A percentile compares a stretch with the other conserved stretches of the same genome.
phyloP scores from a whole-genome alignment of 2,113 vertebrate species.

The Coryphaenoides rupestris region DNA sequence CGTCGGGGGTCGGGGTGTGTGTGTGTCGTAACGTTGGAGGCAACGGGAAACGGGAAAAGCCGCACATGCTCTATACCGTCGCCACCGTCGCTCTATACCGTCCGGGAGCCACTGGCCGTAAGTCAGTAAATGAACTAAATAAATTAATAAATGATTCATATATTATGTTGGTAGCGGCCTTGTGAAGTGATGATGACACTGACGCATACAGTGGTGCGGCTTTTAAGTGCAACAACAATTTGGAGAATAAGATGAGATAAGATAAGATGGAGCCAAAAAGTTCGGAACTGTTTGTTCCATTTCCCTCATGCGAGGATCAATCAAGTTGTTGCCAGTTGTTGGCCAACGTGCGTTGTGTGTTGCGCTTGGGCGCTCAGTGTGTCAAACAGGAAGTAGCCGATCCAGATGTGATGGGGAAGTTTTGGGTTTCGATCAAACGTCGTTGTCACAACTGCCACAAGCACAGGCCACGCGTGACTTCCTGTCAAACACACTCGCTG shows the following conservation, averaged over 20 bases:
- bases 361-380: background rate
- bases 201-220: no score
- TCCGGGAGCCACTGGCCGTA: no score
- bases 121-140: background rate
- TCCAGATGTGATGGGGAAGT: conserved; percentile 21
- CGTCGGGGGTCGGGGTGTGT: conserved; percentile 18
- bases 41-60: background rate
- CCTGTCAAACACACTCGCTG: conserved; percentile 26
- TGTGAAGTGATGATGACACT: no score
- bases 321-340: no score
- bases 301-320: no score
- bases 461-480: conserved; percentile 32
- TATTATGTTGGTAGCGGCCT: no score
- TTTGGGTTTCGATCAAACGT: conserved; percentile 32
- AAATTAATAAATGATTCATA: no score
- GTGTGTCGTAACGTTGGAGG: conserved; percentile 31
- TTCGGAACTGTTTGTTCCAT: no score
- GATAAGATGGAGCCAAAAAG: no score
- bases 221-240: no score
- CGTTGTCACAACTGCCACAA: conserved; percentile 45
- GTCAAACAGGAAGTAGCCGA: conserved; percentile 43
- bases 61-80: conserved; percentile 26
- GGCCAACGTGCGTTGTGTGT: conserved; percentile 23
- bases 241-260: no score
- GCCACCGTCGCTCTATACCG: background rate